These are phyloP conservation scores for Xyrauchen texanus DNA, from an alignment of 2,113 vertebrate species.

Conservation along the genomic window DNA sequence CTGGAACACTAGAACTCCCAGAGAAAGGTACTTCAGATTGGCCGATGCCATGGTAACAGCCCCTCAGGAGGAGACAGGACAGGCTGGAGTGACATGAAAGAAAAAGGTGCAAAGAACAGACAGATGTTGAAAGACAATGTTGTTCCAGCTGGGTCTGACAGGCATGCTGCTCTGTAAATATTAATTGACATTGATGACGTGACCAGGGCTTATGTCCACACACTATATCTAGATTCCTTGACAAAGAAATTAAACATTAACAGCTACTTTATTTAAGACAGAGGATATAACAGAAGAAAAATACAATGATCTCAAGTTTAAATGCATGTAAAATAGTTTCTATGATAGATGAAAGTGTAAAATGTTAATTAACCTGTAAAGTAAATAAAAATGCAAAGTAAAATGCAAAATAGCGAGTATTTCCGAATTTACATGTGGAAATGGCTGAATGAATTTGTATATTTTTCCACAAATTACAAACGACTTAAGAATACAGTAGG, in stretches of 20 bases:
- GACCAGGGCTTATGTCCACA: neutral
- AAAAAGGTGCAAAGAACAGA: neutral
- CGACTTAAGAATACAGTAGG: neutral
- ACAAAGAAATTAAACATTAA: neutral
- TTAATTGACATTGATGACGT: neutral
- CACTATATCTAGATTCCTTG: neutral
- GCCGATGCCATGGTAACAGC: slow-evolving; percentile 74
- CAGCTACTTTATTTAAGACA: neutral
- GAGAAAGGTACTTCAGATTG: slow-evolving; percentile 92
- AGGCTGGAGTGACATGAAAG: neutral
- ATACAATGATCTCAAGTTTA: neutral
- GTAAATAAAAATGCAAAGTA: no score
- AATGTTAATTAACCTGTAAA: no score
- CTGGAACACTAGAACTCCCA: slow-evolving; percentile 96
- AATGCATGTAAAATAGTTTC: neutral
- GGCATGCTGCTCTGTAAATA: neutral
- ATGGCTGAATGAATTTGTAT: neutral
- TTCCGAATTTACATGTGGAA: no score
- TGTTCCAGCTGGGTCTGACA: slow-evolving; percentile 14
- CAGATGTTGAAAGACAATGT: slow-evolving; percentile 20
- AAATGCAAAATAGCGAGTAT: no score
- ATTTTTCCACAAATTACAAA: no score
- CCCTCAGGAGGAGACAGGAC: neutral
- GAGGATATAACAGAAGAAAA: neutral
- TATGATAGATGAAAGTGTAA: no score